phyloP scores from a whole-genome alignment of 1,140 invertebrate genomes.

The Macrobrachium nipponense region DNA sequence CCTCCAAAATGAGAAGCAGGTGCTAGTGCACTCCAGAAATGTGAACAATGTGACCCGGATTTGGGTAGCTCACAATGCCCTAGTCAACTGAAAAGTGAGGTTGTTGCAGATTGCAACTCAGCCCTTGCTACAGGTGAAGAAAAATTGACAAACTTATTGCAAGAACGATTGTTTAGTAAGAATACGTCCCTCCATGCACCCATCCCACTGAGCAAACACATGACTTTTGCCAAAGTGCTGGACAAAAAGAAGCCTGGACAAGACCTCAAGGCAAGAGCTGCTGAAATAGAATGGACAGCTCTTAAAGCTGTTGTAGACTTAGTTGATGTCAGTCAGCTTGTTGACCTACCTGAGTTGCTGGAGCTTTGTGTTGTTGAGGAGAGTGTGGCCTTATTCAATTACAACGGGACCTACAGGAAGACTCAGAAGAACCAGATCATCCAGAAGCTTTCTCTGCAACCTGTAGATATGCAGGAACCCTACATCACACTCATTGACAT shows the following conservation, averaged over 20 bases:
- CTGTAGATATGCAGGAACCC: no score
- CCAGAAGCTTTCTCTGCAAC: no score
- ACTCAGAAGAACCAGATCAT: no score
- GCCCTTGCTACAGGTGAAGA: constrained; percentile 1
- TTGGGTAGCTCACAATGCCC: constrained; percentile 17
- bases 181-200: constrained; percentile 18
- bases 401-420: constrained; percentile 30
- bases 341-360: constrained; percentile 15
- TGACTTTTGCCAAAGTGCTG: no score
- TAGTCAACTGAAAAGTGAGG: constrained; percentile 6
- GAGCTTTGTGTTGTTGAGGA: background rate
- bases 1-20: constrained; percentile 25
- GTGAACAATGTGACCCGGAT: constrained; percentile 28
- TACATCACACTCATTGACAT: no score
- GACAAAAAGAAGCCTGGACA: constrained; percentile 20
- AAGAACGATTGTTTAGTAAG: constrained; percentile 21
- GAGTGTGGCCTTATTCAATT: constrained; percentile 29
- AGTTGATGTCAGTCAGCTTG: constrained; percentile 2
- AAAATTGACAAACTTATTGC: no score
- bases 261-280: constrained; percentile 33
- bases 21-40: constrained; percentile 34
- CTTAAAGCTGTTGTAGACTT: background rate
- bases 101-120: constrained; percentile 12
- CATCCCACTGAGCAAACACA: constrained; percentile 24
- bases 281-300: constrained; percentile 26